Conservation (phyloP, 2,113 vertebrate species). For the Crotalus tigris region DNA sequence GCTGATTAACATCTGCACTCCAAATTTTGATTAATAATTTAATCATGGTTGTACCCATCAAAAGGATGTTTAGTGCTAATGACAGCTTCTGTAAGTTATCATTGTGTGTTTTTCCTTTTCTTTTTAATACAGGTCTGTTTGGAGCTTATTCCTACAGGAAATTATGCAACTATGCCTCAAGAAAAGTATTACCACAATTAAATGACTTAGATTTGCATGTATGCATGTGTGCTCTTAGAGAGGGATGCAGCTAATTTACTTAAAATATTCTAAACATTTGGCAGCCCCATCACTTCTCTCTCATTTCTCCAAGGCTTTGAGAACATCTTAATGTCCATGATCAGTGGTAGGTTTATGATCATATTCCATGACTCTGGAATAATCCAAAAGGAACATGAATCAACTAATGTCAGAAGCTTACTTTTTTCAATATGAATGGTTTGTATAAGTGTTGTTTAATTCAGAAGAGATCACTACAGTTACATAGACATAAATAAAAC, state of each 20-base stretch:
- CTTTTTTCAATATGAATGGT: background rate
- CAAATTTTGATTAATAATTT: slow-evolving; percentile 31
- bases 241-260: slow-evolving; percentile 10
- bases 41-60: slow-evolving; percentile 11
- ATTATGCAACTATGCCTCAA: background rate
- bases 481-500: background rate
- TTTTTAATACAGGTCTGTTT: background rate
- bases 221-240: background rate
- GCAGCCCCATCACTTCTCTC: background rate
- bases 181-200: background rate
- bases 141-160: background rate
- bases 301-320: background rate
- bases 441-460: background rate
- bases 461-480: background rate
- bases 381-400: background rate
- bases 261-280: background rate
- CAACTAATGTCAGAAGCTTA: background rate
- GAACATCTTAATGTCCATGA: slow-evolving; percentile 11
- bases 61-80: background rate
- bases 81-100: slow-evolving; percentile 12
- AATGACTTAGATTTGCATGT: background rate
- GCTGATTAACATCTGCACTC: slow-evolving; percentile 23
- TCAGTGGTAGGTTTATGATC: background rate
- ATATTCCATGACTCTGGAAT: background rate
- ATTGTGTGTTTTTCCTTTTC: background rate